Percentiles rank a stretch among this genome's conserved stretches.
Conservation (phyloP, 2,113 vertebrate species). For the Dryoscopus gambensis region DNA sequence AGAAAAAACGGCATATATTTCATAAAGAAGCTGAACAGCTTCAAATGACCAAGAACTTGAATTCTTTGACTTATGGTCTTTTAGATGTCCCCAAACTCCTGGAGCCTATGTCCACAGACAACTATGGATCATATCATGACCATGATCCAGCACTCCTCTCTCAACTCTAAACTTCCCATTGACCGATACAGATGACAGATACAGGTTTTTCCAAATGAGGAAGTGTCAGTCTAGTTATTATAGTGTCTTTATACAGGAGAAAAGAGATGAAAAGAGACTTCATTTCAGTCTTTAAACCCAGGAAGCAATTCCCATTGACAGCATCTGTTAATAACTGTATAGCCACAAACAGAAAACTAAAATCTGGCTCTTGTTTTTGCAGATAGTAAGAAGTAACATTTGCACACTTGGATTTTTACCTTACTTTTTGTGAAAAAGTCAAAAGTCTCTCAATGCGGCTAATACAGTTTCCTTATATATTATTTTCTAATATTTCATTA, state of each 20-base stretch:
- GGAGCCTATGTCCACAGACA: neutral
- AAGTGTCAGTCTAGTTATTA: neutral
- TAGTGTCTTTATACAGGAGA: neutral
- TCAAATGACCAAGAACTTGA: neutral
- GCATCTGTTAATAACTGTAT: neutral
- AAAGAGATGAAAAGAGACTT: neutral
- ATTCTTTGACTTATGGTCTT: neutral
- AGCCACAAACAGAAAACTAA: neutral
- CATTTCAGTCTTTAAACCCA: neutral
- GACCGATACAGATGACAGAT: neutral
- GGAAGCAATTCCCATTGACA: neutral
- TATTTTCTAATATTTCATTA: neutral
- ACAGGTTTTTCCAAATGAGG: neutral
- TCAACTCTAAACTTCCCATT: neutral
- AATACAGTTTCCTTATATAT: neutral
- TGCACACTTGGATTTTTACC: neutral
- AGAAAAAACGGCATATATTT: neutral
- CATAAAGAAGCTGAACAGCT: neutral
- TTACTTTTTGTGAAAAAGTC: neutral
- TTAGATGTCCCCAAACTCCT: neutral
- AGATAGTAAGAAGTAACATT: neutral
- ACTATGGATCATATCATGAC: fast-evolving
- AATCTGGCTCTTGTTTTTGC: neutral
- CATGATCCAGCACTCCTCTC: neutral
- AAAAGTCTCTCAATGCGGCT: neutral